phyloP scores from a whole-genome alignment of 2,797 vertebrate genomes.

The Todus mexicanus region DNA sequence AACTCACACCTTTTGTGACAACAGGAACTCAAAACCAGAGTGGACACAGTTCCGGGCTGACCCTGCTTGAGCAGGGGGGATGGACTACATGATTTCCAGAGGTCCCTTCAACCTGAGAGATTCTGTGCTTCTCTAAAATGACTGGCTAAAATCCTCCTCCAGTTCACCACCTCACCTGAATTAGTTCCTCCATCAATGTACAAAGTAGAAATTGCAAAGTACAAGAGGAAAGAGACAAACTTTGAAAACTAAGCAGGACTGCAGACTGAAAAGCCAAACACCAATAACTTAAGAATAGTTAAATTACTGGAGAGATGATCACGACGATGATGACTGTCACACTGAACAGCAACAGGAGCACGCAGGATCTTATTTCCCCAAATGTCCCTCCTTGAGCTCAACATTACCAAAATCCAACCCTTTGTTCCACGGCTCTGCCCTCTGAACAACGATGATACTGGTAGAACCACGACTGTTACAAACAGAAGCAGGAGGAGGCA shows the following conservation, averaged over 20 bases:
- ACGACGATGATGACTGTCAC: too few relatives aligned
- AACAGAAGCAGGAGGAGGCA: not conserved
- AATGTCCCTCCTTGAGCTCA: not conserved
- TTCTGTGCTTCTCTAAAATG: not conserved
- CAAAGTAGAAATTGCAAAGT: not conserved
- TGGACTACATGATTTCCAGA: not conserved
- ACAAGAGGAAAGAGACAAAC: not conserved
- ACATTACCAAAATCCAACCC: not conserved
- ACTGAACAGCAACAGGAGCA: not conserved
- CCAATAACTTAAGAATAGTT: accelerated
- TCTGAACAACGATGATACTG: accelerated
- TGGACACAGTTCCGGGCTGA: not conserved
- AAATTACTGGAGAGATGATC: not conserved
- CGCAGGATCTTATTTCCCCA: not conserved
- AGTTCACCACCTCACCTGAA: not conserved
- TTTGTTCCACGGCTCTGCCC: not conserved
- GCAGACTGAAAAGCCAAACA: not conserved
- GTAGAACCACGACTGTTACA: not conserved
- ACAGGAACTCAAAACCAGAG: not conserved
- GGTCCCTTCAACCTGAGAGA: not conserved
- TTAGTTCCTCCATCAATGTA: not conserved
- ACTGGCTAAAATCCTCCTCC: not conserved
- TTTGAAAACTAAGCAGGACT: not conserved
- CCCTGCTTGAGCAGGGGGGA: not conserved
- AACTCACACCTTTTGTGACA: not conserved